These are phyloP conservation scores for Turnix velox DNA, from an alignment of 2,113 vertebrate species.

Conservation along the genomic window DNA sequence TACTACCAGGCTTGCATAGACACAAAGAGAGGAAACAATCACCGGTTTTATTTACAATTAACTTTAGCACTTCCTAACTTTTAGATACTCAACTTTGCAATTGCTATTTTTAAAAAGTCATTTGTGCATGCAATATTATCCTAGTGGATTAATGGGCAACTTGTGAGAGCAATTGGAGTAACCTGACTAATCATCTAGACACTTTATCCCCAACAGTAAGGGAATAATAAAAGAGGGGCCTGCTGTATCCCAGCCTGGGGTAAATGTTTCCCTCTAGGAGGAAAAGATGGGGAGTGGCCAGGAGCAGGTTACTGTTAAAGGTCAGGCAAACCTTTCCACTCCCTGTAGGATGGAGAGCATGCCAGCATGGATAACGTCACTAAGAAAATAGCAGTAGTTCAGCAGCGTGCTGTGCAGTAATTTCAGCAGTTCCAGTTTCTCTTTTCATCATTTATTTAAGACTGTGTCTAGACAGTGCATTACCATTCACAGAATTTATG, in stretches of 20 bases:
- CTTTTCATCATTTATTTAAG: conserved; percentile 69
- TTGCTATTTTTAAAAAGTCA: background rate
- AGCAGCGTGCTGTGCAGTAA: background rate
- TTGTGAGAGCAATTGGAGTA: background rate
- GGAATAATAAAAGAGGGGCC: background rate
- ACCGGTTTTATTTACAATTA: background rate
- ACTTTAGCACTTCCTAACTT: background rate
- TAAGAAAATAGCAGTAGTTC: background rate
- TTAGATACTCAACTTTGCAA: background rate
- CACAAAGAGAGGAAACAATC: background rate
- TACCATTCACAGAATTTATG: conserved; percentile 56
- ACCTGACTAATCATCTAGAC: background rate
- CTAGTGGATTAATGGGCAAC: background rate
- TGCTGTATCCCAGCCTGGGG: background rate
- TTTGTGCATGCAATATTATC: background rate
- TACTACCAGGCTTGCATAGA: background rate
- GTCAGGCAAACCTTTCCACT: background rate
- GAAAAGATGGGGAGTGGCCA: background rate
- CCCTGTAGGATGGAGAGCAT: background rate
- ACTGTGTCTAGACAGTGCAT: conserved; percentile 62
- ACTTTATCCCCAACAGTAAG: background rate
- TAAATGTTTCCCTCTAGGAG: background rate
- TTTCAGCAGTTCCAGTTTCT: conserved; percentile 41
- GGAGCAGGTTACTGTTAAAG: background rate
- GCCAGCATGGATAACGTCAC: background rate